Conservation (phyloP, 2,888 invertebrate genomes). For the Andrena dorsata region DNA sequence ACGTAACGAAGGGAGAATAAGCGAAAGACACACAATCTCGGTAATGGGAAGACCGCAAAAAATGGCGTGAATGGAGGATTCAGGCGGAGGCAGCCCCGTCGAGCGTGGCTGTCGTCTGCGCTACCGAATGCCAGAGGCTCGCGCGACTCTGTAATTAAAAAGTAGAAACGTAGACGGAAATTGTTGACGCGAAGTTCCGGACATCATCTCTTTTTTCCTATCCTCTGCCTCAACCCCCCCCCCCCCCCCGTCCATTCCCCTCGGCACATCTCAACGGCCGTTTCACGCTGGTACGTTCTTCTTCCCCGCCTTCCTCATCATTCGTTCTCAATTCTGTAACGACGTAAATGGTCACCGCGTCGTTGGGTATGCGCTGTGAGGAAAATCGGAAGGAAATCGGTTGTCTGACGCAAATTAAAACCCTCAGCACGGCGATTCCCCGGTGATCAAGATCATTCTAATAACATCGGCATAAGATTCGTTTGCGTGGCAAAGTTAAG, state of each 20-base stretch:
- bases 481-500: conserved; percentile 42
- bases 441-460: not conserved
- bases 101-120: conserved; percentile 42
- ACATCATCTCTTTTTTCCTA: conserved; percentile 41
- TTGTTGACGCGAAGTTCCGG: conserved; percentile 71
- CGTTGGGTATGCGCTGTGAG: not conserved
- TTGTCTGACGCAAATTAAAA: not conserved
- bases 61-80: conserved; percentile 63
- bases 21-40: conserved; percentile 70
- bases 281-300: not conserved
- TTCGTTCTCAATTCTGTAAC: conserved; percentile 7
- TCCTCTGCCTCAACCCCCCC: no score
- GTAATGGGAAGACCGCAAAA: conserved; percentile 71
- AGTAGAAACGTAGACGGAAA: conserved; percentile 72
- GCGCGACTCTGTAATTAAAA: conserved; percentile 69
- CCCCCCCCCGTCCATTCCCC: not conserved
- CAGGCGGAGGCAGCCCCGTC: conserved; percentile 45
- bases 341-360: not conserved
- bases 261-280: not conserved
- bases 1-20: conserved; percentile 69
- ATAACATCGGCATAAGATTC: not conserved
- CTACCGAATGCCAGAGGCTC: conserved; percentile 34
- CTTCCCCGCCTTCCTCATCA: not conserved
- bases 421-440: not conserved
- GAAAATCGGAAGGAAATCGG: not conserved